A percentile compares a stretch with the other conserved stretches of the same genome.
Conservation (phyloP, 2,113 vertebrate species). For the Eclectus roratus region DNA sequence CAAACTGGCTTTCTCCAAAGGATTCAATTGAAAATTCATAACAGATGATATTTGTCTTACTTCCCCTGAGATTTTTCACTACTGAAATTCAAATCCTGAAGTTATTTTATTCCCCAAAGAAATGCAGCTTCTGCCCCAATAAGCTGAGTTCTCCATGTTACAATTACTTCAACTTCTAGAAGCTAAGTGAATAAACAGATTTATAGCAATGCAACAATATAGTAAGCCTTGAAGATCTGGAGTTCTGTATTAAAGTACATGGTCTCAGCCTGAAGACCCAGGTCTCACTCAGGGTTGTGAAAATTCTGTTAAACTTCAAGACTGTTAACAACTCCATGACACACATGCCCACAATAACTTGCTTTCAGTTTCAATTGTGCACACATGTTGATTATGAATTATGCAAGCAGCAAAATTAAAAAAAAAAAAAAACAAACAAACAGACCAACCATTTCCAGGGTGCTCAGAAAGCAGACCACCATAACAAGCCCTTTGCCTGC, state of each 20-base stretch:
- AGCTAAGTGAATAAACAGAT: background rate
- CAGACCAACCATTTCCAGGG: background rate
- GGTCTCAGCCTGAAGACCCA: background rate
- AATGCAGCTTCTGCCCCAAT: background rate
- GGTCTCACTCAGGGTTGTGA: background rate
- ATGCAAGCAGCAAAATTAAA: background rate
- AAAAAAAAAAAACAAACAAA: background rate
- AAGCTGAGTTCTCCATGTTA: rapidly evolving
- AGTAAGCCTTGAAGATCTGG: background rate
- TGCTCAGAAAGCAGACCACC: background rate
- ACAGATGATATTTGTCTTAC: background rate
- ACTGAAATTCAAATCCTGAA: background rate
- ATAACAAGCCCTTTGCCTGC: background rate
- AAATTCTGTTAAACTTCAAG: background rate
- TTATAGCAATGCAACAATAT: background rate
- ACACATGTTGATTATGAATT: background rate
- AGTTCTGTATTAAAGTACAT: background rate
- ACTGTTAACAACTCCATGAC: background rate
- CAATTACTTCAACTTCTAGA: background rate
- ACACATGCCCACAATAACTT: background rate
- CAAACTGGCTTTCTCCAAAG: background rate
- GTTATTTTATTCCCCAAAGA: background rate
- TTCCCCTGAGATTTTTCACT: background rate
- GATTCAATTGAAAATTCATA: background rate
- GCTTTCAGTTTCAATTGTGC: constrained; percentile 8